Percentiles rank a stretch among this genome's conserved stretches.
phyloP scores from a whole-genome alignment of 1,140 invertebrate species.

The Ptiloglossa arizonensis region DNA sequence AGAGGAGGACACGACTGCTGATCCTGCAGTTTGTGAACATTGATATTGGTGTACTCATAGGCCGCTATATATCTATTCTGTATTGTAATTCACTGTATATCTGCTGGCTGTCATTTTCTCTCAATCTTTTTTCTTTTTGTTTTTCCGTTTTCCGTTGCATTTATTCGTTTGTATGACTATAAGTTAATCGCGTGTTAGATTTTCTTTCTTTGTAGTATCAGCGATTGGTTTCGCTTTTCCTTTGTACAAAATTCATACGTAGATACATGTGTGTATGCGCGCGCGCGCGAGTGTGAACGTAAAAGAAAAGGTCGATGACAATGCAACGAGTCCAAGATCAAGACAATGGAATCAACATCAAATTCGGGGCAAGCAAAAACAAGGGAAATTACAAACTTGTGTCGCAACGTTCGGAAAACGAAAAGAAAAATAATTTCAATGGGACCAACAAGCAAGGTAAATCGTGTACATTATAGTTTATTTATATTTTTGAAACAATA shows the following conservation, averaged over 20 bases:
- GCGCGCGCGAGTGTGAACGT: constrained; percentile 28
- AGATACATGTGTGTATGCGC: constrained; percentile 23
- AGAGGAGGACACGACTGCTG: constrained; percentile 39
- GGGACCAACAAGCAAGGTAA: constrained; percentile 67
- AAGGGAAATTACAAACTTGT: constrained; percentile 69
- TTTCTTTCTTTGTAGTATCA: background rate
- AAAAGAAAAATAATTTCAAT: constrained; percentile 52
- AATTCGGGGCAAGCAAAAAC: constrained; percentile 69
- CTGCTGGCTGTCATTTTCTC: background rate
- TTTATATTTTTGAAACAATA: background rate
- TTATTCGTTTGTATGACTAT: background rate
- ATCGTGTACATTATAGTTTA: background rate
- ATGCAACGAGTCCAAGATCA: constrained; percentile 76
- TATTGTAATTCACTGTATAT: constrained; percentile 6
- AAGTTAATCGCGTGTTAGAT: constrained; percentile 1
- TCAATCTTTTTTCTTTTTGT: background rate
- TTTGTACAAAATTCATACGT: constrained; percentile 18
- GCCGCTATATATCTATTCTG: background rate
- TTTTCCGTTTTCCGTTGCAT: constrained; percentile 13
- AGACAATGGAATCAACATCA: constrained; percentile 79
- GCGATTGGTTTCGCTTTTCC: constrained; percentile 13
- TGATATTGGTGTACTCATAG: constrained; percentile 36
- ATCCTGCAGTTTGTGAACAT: constrained; percentile 51
- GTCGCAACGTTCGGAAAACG: constrained; percentile 49
- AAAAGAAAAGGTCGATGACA: constrained; percentile 59